These are phyloP conservation scores for Gnathochromis pfefferi DNA, from an alignment of 2,113 vertebrate species.

Conservation along the genomic window DNA sequence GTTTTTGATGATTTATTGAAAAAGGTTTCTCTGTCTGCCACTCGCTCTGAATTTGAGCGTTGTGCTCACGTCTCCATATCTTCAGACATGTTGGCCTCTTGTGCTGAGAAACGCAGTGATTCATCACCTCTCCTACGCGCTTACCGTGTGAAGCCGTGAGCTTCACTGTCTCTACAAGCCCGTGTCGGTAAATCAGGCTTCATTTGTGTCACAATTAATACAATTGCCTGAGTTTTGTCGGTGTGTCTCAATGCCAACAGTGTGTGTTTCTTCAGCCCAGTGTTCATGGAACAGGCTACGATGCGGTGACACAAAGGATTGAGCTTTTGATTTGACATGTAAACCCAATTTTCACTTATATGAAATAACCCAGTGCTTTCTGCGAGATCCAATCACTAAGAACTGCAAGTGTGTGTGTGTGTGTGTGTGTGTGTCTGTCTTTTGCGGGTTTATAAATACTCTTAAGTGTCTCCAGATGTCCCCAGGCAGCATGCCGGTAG, in stretches of 20 bases:
- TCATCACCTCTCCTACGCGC: background rate
- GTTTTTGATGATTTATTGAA: background rate
- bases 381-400: slow-evolving; percentile 21
- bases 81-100: background rate
- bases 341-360: slow-evolving; percentile 54
- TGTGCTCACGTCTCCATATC: background rate
- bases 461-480: slow-evolving; percentile 70
- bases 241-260: background rate
- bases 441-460: slow-evolving; percentile 59
- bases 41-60: background rate
- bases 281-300: background rate
- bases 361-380: slow-evolving; percentile 26
- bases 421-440: background rate
- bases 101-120: background rate
- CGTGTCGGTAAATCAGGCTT: background rate
- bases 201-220: background rate
- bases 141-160: background rate
- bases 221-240: background rate
- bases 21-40: background rate
- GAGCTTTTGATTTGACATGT: slow-evolving; percentile 41
- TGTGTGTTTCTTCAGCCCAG: background rate
- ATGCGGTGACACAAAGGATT: slow-evolving; percentile 10
- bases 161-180: background rate
- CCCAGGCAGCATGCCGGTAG: slow-evolving; percentile 46
- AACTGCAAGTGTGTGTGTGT: background rate